Percentiles rank a stretch among this genome's conserved stretches.
These are phyloP conservation scores for Sinosuthora webbiana DNA, from an alignment of 2,113 vertebrate species.

Conservation along the genomic window DNA sequence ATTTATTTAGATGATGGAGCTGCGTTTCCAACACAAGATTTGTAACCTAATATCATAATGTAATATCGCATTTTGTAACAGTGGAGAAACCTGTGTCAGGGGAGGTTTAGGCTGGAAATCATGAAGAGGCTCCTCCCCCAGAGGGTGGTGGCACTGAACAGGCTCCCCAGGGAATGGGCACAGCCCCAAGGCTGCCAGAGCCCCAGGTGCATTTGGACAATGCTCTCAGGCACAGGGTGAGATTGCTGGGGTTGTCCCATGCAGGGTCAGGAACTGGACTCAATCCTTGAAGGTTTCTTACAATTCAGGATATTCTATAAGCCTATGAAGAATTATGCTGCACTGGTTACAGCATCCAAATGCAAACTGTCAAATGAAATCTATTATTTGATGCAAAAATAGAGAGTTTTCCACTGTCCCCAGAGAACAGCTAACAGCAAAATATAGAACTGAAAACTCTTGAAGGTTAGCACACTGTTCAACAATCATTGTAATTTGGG, in stretches of 20 bases:
- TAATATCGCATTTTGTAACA: not conserved
- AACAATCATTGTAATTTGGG: not conserved
- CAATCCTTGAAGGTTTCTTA: not conserved
- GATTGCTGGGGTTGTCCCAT: not conserved
- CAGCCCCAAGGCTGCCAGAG: not conserved
- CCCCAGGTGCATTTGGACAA: not conserved
- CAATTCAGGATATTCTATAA: not conserved
- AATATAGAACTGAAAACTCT: not conserved
- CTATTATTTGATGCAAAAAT: not conserved
- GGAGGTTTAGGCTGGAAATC: not conserved
- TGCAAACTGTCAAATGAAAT: not conserved
- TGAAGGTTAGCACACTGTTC: not conserved
- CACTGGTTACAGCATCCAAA: not conserved
- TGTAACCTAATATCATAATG: not conserved
- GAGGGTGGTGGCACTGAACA: not conserved
- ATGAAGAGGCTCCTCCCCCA: not conserved
- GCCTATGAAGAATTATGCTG: not conserved
- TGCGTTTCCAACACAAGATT: not conserved
- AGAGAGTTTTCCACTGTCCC: not conserved
- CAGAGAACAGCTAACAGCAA: not conserved
- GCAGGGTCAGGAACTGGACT: not conserved
- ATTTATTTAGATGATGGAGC: not conserved
- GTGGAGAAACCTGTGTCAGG: not conserved
- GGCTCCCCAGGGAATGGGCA: not conserved
- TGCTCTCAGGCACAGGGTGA: not conserved